phyloP scores from a whole-genome alignment of 2,888 invertebrate genomes.

The Cheilosia pagana region DNA sequence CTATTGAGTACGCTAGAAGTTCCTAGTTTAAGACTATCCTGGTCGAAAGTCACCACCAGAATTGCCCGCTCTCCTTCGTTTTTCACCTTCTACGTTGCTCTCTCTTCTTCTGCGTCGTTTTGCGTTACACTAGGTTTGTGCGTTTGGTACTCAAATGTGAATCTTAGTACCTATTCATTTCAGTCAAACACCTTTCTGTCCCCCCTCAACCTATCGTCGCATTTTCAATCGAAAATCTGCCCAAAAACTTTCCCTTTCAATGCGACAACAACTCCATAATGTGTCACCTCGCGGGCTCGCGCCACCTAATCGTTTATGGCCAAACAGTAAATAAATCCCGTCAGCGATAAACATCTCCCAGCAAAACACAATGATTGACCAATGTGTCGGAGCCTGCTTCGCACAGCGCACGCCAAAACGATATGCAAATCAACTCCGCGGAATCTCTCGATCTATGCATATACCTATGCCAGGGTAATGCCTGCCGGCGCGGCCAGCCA shows the following conservation, averaged over 20 bases:
- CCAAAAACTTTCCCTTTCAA: conserved; percentile 66
- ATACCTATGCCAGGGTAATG: too few relatives aligned
- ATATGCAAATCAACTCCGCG: conserved; percentile 65
- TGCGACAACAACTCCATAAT: conserved; percentile 38
- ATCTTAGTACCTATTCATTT: too few relatives aligned
- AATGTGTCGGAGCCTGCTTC: conserved; percentile 32
- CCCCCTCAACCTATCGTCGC: not conserved
- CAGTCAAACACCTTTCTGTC: not conserved
- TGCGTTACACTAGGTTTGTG: too few relatives aligned
- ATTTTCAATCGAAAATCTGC: conserved; percentile 21
- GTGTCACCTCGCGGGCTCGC: conserved; percentile 36
- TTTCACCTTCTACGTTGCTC: too few relatives aligned
- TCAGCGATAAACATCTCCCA: conserved; percentile 55
- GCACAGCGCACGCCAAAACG: conserved; percentile 60
- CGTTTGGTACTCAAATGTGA: too few relatives aligned
- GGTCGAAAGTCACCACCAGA: too few relatives aligned
- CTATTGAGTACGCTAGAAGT: too few relatives aligned
- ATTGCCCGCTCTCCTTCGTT: too few relatives aligned
- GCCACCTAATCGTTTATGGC: conserved; percentile 34
- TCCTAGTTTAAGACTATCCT: too few relatives aligned
- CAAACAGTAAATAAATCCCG: conserved; percentile 59
- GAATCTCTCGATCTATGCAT: conserved; percentile 46
- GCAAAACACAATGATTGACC: conserved; percentile 55
- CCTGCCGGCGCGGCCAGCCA: not conserved
- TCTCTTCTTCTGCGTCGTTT: too few relatives aligned